Percentiles rank a stretch among this genome's conserved stretches.
phyloP scores from a whole-genome alignment of 37 sponge, comb jelly and placozoan genomes.

The Geodia barretti region DNA sequence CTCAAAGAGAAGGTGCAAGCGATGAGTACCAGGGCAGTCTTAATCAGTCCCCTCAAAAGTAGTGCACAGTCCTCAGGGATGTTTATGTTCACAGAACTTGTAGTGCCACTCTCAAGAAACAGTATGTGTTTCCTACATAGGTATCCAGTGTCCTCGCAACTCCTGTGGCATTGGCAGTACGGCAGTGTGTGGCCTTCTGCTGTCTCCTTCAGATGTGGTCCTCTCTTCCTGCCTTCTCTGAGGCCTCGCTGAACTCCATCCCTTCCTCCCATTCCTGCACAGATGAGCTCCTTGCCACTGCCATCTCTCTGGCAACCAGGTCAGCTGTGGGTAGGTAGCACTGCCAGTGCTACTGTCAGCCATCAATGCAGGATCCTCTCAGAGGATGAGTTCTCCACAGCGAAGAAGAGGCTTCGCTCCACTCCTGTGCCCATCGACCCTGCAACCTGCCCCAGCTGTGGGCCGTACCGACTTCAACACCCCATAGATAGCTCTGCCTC shows the following conservation, averaged over 20 bases:
- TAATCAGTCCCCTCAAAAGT: too few relatives aligned
- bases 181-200: conserved; percentile 17
- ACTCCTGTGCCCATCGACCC: background rate
- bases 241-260: background rate
- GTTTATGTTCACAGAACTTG: too few relatives aligned
- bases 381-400: too few relatives aligned
- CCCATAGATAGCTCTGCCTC: background rate
- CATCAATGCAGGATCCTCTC: background rate
- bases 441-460: background rate
- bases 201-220: conserved; percentile 40
- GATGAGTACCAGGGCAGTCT: too few relatives aligned
- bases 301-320: conserved; percentile 21
- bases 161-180: background rate
- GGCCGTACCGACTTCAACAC: background rate
- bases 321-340: background rate
- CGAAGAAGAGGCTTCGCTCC: background rate
- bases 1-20: background rate
- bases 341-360: background rate
- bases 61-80: too few relatives aligned
- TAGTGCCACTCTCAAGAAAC: too few relatives aligned
- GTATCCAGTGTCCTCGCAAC: conserved; percentile 9
- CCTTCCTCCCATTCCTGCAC: background rate
- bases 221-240: conserved; percentile 25
- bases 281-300: conserved; percentile 7
- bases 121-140: background rate